Evolutionary conservation across 2,888 invertebrate species (phyloP).

Genomic region (Xestobium rufovillosum): DNA sequence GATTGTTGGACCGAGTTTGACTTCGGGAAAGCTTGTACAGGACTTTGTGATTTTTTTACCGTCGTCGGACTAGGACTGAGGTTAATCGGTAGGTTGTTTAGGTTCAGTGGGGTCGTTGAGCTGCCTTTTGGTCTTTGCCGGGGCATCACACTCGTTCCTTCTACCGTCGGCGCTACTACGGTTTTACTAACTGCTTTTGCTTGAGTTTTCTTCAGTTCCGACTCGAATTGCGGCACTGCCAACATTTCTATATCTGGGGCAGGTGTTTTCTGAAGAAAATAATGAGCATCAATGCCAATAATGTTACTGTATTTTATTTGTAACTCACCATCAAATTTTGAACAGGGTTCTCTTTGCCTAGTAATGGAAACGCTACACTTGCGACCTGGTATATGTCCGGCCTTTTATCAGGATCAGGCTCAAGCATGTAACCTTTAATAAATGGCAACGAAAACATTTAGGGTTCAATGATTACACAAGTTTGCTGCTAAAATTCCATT

Average conservation of each 20-base stretch:
- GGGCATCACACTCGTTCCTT: slow-evolving; percentile 76
- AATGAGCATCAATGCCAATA: neutral
- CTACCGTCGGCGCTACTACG: slow-evolving; percentile 46
- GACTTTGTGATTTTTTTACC: slow-evolving; percentile 40
- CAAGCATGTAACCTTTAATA: slow-evolving; percentile 67
- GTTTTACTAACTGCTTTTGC: slow-evolving; percentile 39
- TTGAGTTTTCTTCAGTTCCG: slow-evolving; percentile 57
- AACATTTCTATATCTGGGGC: slow-evolving; percentile 58
- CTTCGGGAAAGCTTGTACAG: slow-evolving; percentile 27
- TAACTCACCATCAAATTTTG: slow-evolving; percentile 67
- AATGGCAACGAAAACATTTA: slow-evolving; percentile 10
- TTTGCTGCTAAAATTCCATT: slow-evolving; percentile 1
- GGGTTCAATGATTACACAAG: neutral
- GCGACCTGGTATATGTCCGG: slow-evolving; percentile 86
- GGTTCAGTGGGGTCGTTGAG: slow-evolving; percentile 40
- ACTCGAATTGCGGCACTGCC: slow-evolving; percentile 59
- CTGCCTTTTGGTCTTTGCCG: slow-evolving; percentile 72
- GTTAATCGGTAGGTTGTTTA: slow-evolving; percentile 46
- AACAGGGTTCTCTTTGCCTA: slow-evolving; percentile 68
- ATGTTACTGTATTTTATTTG: slow-evolving; percentile 2
- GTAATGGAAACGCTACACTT: slow-evolving; percentile 61
- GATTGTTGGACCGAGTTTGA: slow-evolving; percentile 25
- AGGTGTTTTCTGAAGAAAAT: slow-evolving; percentile 53
- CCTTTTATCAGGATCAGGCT: slow-evolving; percentile 70
- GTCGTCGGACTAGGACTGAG: slow-evolving; percentile 49